Percentiles rank a stretch among this genome's conserved stretches.
phyloP scores from a whole-genome alignment of 2,888 invertebrate genomes.

The Pteria penguin region DNA sequence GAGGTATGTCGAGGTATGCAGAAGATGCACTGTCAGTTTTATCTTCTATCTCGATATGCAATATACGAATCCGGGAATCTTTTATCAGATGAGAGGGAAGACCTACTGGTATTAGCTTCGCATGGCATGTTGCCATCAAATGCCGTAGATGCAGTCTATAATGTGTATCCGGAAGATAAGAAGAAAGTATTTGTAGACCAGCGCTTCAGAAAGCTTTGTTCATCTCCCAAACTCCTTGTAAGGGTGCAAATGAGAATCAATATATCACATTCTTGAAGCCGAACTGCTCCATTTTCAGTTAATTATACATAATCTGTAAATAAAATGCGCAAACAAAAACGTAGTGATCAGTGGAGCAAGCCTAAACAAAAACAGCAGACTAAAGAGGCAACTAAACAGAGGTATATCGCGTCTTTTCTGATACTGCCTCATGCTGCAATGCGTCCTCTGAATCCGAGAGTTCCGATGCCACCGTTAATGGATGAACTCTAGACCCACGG shows the following conservation, averaged over 20 bases:
- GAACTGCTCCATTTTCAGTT: neutral
- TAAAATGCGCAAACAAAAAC: no score
- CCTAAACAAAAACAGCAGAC: no score
- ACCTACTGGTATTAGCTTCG: neutral
- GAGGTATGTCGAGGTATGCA: no score
- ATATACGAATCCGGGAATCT: neutral
- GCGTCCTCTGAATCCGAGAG: no score
- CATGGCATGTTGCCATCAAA: neutral
- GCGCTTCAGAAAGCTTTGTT: neutral
- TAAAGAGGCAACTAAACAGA: no score
- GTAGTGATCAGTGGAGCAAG: no score
- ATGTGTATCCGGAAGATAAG: neutral
- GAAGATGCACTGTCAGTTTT: no score
- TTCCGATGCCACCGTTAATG: no score
- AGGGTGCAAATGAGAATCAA: neutral
- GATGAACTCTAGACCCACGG: no score
- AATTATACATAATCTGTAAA: neutral
- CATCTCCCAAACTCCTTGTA: neutral
- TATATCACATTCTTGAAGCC: neutral
- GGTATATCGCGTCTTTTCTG: no score
- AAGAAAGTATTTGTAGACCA: neutral
- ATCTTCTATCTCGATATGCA: neutral
- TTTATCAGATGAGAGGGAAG: neutral
- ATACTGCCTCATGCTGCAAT: no score
- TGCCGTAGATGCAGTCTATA: neutral